Evolutionary conservation across 1,140 invertebrate genomes (phyloP), one percentile per base, ranked within the genome.

Genomic region (Pseudomyrmex concolor): DNA sequence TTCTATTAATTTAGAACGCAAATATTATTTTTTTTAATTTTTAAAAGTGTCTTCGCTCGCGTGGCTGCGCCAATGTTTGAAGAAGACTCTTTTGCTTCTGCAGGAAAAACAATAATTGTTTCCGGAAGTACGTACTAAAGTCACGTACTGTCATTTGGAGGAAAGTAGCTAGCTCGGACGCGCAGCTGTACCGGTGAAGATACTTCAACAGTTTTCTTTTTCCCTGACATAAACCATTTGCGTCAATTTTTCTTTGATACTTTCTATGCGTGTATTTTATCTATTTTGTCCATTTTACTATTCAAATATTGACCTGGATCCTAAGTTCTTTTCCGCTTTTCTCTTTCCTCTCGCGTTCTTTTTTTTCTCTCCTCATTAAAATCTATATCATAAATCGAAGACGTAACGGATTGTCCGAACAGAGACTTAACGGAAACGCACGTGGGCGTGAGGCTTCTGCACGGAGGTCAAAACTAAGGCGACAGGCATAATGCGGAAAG

Each of bases 401-500:
- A 34, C 51, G 54, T 62, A 66, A 83, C 51, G 76, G 13, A 17
- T 68, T 55, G 25, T 43, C 3, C 10, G 13, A 22, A 43, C 3
- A 19, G 7, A 64, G n/a, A 72, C 19, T 57, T 55, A 51, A 34
- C 71, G 67, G 67, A 70, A 9, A 62, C 64, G 55, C 34, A 34
- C 48, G n/a, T 15, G 45, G n/a, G 19, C 50, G 50, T 3, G 13
- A 17, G 34, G 9, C 71, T 34, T 67, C 54, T 34, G 3, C 17
- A 1, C 85, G 43, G 55, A 86, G 89, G 88, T 89, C 90, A 88
- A 89, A 91, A 88, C 85, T 85, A 86, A 91, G 90, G 84, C 84
- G 88, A 87, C 84, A 85, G 73, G 83, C 84, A 85, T 66, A 89
- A 85, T 57, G 71, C 88, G 82, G 84, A 83, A 86, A 90, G 76